A percentile compares a stretch with the other conserved stretches of the same genome.
Evolutionary conservation across 2,113 vertebrate species (phyloP).

Genomic region (Jacana jacana): DNA sequence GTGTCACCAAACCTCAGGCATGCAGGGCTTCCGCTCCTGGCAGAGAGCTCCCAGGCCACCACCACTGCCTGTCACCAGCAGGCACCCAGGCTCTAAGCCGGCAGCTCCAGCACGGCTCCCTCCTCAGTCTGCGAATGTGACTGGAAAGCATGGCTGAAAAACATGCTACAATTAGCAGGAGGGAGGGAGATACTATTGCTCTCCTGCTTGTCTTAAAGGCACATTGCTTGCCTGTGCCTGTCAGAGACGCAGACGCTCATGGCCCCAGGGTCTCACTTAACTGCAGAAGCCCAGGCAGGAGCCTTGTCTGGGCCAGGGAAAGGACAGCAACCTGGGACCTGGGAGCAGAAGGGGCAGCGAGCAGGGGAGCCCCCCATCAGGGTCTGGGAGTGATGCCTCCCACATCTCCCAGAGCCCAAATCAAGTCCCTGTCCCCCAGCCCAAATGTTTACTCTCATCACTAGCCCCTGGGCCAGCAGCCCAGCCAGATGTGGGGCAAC

Average conservation of each 20-base stretch:
- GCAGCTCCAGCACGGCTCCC: neutral
- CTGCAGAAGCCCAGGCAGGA: neutral
- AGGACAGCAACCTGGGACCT: neutral
- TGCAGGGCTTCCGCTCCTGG: neutral
- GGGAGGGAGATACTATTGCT: constrained; percentile 67
- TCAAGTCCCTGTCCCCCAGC: neutral
- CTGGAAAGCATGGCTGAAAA: constrained; percentile 66
- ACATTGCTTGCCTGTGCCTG: neutral
- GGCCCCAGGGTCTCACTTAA: neutral
- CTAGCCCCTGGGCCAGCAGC: neutral
- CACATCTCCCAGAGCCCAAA: neutral
- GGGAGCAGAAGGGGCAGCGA: neutral
- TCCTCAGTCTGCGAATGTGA: constrained; percentile 59
- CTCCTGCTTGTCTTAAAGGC: constrained; percentile 69
- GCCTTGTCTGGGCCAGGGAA: rapidly evolving
- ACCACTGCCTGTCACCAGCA: neutral
- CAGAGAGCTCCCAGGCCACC: neutral
- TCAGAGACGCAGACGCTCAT: neutral
- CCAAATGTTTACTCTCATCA: rapidly evolving
- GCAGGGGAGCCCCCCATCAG: neutral
- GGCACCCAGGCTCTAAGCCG: neutral
- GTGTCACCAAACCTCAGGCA: neutral
- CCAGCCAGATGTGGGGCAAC: rapidly evolving
- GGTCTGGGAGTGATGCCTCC: neutral
- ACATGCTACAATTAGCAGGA: constrained; percentile 66